phyloP scores from a whole-genome alignment of 2,797 vertebrate species.

The Rhinophrynus dorsalis region DNA sequence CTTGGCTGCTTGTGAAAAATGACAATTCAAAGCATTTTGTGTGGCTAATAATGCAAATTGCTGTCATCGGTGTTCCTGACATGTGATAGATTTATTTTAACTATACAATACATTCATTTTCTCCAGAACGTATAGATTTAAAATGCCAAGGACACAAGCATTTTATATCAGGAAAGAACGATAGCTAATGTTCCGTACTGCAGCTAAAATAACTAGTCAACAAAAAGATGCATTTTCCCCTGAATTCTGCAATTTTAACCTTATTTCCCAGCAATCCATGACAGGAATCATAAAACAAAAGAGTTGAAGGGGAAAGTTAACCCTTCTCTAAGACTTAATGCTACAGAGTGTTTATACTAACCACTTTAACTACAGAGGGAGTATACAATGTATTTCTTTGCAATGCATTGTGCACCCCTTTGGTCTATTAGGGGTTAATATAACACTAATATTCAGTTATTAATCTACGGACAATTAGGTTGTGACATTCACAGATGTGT shows the following conservation, averaged over 20 bases:
- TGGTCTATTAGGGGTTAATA: too few species aligned
- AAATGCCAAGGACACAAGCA: conserved; percentile 33
- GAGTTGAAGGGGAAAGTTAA: background rate
- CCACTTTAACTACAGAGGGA: too few species aligned
- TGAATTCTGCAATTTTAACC: background rate
- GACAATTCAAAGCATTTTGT: background rate
- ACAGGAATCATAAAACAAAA: background rate
- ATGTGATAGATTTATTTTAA: conserved; percentile 12
- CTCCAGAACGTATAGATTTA: background rate
- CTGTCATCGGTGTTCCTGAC: background rate
- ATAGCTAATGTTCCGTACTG: conserved; percentile 9
- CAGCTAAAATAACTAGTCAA: background rate
- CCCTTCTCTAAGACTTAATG: background rate
- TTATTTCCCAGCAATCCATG: background rate
- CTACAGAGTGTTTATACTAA: too few species aligned
- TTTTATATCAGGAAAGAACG: background rate
- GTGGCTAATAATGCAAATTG: conserved; percentile 13
- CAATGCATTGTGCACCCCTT: too few species aligned
- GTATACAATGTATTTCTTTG: too few species aligned
- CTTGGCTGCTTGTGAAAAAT: conserved; percentile 3
- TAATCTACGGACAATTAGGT: too few species aligned
- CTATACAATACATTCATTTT: conserved; percentile 23
- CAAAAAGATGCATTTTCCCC: background rate
- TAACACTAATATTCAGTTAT: too few species aligned
- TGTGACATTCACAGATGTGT: too few species aligned